Conservation (phyloP, 2,113 vertebrate species). For the Sturnira hondurensis region DNA sequence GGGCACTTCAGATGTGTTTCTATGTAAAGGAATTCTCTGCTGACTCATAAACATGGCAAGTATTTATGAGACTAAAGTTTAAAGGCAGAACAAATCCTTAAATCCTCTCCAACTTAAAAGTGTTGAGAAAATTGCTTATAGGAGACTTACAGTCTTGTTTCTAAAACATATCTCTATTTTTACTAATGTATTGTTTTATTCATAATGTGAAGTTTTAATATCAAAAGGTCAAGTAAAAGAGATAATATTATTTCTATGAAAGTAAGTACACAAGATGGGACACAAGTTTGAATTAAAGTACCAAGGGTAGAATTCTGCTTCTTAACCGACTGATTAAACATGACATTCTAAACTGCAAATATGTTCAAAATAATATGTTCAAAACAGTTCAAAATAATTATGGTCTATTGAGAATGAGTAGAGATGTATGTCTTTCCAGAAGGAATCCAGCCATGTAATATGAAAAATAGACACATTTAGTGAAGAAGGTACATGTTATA, state of each 20-base stretch:
- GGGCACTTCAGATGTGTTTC: conserved; percentile 34
- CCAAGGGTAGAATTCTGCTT: background rate
- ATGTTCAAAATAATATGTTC: no score
- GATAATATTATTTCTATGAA: conserved; percentile 24
- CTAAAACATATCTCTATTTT: conserved; percentile 48
- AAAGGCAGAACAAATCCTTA: conserved; percentile 65
- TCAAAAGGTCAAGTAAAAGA: conserved; percentile 39
- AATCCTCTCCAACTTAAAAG: conserved; percentile 57
- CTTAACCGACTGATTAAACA: background rate
- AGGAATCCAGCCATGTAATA: no score
- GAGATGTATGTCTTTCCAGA: background rate
- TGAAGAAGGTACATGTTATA: no score
- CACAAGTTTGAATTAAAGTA: background rate
- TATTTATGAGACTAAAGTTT: conserved; percentile 54
- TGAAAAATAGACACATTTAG: no score
- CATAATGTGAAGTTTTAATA: conserved; percentile 43
- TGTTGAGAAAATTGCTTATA: conserved; percentile 64
- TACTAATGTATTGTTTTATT: conserved; percentile 24
- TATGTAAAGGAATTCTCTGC: conserved; percentile 26
- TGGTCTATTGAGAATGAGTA: background rate
- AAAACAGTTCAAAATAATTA: background rate
- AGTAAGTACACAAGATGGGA: background rate
- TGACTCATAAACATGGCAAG: conserved; percentile 2
- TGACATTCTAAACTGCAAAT: background rate
- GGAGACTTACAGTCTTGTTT: conserved; percentile 45